These are phyloP conservation scores for Pristis pectinata DNA, from an alignment of 2,797 vertebrate species.

Conservation along the genomic window DNA sequence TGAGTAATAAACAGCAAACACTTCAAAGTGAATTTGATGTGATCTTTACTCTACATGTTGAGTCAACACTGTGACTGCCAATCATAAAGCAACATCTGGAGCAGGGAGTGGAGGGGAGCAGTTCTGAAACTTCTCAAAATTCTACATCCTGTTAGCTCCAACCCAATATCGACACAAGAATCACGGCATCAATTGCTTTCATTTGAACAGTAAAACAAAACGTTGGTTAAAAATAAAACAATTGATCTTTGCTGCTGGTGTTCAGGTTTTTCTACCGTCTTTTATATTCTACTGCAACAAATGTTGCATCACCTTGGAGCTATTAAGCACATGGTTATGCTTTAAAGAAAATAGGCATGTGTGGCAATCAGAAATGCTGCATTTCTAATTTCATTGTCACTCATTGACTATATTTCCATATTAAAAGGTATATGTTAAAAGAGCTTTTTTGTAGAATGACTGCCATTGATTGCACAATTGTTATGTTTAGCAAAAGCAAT, in stretches of 20 bases:
- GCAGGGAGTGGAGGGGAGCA: background rate
- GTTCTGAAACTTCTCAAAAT: background rate
- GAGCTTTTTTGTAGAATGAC: background rate
- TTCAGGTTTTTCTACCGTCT: background rate
- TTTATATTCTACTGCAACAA: background rate
- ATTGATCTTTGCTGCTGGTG: background rate
- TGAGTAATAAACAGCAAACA: slow-evolving; percentile 18
- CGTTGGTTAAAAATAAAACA: background rate
- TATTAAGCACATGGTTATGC: background rate
- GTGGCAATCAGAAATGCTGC: slow-evolving; percentile 1
- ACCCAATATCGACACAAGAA: background rate
- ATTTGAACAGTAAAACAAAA: background rate
- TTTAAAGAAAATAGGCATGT: slow-evolving; percentile 22
- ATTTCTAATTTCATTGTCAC: background rate
- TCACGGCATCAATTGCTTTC: background rate
- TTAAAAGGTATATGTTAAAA: background rate
- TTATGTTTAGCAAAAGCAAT: background rate
- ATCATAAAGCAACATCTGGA: background rate
- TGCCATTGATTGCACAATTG: background rate
- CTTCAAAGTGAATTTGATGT: slow-evolving; percentile 18
- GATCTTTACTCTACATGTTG: background rate
- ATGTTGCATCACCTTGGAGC: background rate
- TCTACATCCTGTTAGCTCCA: background rate
- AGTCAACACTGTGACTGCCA: background rate
- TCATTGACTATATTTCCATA: background rate